Evolutionary conservation across 2,888 invertebrate species (phyloP).

Genomic region (Sylvicola cinctus): DNA sequence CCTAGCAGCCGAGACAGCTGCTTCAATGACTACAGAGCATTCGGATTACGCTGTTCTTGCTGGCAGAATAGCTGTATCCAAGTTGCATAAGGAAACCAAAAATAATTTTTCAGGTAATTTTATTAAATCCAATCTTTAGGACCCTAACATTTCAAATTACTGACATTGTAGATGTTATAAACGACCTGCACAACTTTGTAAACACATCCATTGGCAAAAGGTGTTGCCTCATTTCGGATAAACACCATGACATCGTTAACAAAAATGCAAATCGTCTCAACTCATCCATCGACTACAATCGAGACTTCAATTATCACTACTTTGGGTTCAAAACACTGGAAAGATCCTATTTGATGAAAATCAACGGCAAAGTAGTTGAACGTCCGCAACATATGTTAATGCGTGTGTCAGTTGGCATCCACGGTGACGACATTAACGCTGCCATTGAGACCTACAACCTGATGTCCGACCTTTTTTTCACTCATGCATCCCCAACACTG

Average conservation of each 20-base stretch:
- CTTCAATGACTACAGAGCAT: background rate
- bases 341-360: conserved; percentile 70
- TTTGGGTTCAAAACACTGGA: conserved; percentile 94
- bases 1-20: background rate
- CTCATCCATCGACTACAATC: conserved; percentile 78
- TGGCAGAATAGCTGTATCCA: background rate
- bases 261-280: conserved; percentile 65
- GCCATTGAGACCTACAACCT: conserved; percentile 85
- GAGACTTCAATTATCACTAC: conserved; percentile 84
- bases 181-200: conserved; percentile 39
- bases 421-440: conserved; percentile 67
- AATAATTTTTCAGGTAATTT: background rate
- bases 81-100: background rate
- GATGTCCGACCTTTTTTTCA: conserved; percentile 80
- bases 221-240: conserved; percentile 68
- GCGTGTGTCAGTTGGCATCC: conserved; percentile 87
- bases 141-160: background rate
- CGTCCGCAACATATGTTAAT: conserved; percentile 92
- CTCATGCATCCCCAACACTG: conserved; percentile 86
- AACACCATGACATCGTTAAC: conserved; percentile 52
- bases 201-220: conserved; percentile 44
- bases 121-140: background rate
- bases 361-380: conserved; percentile 71
- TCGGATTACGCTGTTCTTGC: background rate
- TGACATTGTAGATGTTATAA: background rate